phyloP scores from a whole-genome alignment of 2,888 invertebrate species.

The Mongoloraphidia duomilia region DNA sequence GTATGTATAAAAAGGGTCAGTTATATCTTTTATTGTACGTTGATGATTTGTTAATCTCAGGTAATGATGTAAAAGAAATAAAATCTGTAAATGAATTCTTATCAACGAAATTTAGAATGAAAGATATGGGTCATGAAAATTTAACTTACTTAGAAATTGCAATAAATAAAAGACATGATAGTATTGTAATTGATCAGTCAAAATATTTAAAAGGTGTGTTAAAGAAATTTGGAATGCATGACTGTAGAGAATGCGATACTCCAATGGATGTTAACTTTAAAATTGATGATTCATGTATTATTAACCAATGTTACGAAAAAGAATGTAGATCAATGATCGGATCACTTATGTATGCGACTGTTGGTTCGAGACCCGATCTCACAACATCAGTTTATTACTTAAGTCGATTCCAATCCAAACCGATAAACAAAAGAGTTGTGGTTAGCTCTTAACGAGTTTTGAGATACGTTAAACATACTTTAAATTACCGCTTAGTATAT shows the following conservation, averaged over 20 bases:
- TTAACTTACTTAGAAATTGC: conserved; percentile 7
- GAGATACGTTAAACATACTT: no score
- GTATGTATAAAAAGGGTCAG: neutral
- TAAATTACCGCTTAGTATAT: no score
- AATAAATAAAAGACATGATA: conserved; percentile 1
- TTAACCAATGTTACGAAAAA: no score
- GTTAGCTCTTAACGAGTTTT: conserved; percentile 13
- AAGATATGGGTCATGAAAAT: conserved; percentile 8
- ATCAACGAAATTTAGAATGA: conserved; percentile 8
- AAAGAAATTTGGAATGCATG: no score
- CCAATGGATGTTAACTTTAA: neutral
- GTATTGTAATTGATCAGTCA: neutral
- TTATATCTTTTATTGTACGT: conserved; percentile 5
- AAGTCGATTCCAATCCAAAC: conserved; percentile 11
- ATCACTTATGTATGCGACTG: no score
- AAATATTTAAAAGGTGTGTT: no score
- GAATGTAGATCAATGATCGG: no score
- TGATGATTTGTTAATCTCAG: conserved; percentile 7
- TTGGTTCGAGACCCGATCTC: no score
- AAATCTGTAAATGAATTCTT: neutral
- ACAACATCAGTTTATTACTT: no score
- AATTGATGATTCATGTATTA: neutral
- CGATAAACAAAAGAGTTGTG: conserved; percentile 12
- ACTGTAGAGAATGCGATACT: neutral
- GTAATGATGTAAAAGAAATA: conserved; percentile 2